Base-by-base conservation (phyloP, 2,797 vertebrate species). In the Nannoperca obscura region DNA sequence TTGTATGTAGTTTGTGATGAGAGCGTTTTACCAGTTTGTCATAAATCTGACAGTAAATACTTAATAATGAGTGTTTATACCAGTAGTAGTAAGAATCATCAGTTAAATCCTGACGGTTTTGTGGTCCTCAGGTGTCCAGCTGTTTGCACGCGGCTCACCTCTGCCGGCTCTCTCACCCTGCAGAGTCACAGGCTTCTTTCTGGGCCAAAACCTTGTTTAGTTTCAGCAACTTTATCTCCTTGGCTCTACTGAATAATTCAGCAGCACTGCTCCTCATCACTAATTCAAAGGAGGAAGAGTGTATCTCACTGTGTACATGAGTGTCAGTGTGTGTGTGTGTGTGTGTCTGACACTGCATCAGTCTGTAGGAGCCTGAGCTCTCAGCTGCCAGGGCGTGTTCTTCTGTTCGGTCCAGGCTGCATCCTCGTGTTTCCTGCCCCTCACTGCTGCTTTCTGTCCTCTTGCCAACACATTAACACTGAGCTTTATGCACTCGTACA, bases 171-270 rank as follows among this genome's bases (percentile, higher is more conserved):
- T 53, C 71, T 76, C 63, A 10, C 52, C 69, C 73, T 88, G 85
- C 76, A 7, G 40, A 84, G 83, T 79, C 89, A 76, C 62, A 0
- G 10, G 38, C 69, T 54, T 65, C 74, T 79, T 73, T 77, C 74
- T 75, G 64, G 67, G 50, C 64, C 71, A 71, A 55, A 88, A 83
- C 83, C 87, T 81, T 86, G 83, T 92, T 91, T 84, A 84, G 90
- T 89, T 90, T 89, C 86, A 80, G 83, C 86, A 91, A 91, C 86
- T 91, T 91, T 92, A 84, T 88, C 79, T 90, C 85, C 84, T 76
- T 83, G 81, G 34, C 73, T 82, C 5, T 19, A 3, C 62, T 94
- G 80, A 93, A 95, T 95, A 88, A 95, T 95, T 94, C 78, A 95
- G 62, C 74, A 71, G 78, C 78, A 52, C 73, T 63, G 86, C 82